Evolutionary conservation across 1,140 invertebrate genomes (phyloP).

Genomic region (Triops longicaudatus): DNA sequence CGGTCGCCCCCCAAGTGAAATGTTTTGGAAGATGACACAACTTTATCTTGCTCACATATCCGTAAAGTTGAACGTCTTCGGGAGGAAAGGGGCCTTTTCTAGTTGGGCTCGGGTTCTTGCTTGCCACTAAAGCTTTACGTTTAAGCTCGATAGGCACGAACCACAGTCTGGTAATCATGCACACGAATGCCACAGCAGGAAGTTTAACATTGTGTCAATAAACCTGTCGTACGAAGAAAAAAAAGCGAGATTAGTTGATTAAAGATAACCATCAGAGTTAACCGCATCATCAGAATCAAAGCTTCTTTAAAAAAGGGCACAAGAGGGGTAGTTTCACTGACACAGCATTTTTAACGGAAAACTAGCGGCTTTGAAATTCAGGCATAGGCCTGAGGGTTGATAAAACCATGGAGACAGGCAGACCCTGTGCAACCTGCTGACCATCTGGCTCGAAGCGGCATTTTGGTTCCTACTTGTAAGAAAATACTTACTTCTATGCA

Average conservation of each 20-base stretch:
- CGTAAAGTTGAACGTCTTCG: slow-evolving; percentile 13
- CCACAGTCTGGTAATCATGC: slow-evolving; percentile 9
- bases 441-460: neutral
- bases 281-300: neutral
- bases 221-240: neutral
- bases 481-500: neutral
- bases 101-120: neutral
- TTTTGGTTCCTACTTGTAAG: neutral
- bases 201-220: neutral
- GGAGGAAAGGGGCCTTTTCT: no score
- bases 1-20: slow-evolving; percentile 29
- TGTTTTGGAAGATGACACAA: slow-evolving; percentile 21
- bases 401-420: neutral
- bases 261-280: neutral
- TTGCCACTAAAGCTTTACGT: neutral
- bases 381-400: neutral
- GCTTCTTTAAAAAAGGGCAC: neutral
- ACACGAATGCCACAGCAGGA: slow-evolving; percentile 2
- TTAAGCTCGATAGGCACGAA: neutral
- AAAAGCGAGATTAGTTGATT: neutral
- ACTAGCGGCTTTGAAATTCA: neutral
- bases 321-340: neutral
- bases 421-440: neutral
- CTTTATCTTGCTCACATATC: slow-evolving; percentile 37
- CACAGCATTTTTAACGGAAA: neutral